Evolutionary conservation across 2,113 vertebrate species (phyloP).

Genomic region (Thunnus maccoyii): DNA sequence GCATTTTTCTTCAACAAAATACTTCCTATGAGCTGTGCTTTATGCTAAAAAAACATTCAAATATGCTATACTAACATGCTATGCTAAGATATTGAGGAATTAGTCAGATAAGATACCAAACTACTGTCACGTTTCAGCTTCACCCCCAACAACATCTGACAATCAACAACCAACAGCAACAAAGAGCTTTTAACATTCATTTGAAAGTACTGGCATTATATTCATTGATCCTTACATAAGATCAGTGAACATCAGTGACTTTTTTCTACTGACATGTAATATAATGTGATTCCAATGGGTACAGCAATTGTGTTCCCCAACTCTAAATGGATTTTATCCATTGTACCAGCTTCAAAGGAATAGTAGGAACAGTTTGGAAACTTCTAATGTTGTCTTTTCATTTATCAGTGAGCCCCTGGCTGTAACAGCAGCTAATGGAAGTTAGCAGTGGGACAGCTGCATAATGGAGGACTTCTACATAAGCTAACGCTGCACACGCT

Average conservation of each 20-base stretch:
- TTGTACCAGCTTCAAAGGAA: background rate
- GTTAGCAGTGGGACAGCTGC: constrained; percentile 19
- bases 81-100: too few species aligned
- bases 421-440: background rate
- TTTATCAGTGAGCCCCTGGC: background rate
- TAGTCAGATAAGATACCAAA: too few species aligned
- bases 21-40: too few species aligned
- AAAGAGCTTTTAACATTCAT: background rate
- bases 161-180: background rate
- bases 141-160: too few species aligned
- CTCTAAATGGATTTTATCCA: background rate
- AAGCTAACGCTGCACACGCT: constrained; percentile 9
- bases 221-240: background rate
- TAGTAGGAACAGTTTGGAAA: background rate
- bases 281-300: too few species aligned
- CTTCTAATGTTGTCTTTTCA: background rate
- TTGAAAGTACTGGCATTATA: background rate
- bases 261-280: background rate
- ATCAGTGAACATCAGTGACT: too few species aligned
- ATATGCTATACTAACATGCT: too few species aligned
- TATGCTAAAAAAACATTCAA: too few species aligned
- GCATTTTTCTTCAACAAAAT: too few species aligned
- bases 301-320: background rate
- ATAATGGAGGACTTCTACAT: constrained; percentile 17
- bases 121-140: too few species aligned